phyloP scores from a whole-genome alignment of 2,113 vertebrate species.

The Callipepla californica region DNA sequence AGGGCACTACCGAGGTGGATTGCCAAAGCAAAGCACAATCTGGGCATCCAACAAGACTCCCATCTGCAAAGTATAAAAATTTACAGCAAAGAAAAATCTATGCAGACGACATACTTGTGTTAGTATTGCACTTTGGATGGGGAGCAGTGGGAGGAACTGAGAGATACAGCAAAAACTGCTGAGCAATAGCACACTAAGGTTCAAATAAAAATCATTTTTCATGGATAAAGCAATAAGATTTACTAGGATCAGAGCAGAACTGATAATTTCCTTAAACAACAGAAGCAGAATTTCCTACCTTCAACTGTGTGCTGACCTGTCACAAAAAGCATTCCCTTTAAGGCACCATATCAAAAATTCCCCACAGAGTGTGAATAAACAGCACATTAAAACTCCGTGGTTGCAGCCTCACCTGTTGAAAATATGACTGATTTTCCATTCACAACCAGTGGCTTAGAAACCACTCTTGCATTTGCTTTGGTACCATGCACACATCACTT shows the following conservation, averaged over 20 bases:
- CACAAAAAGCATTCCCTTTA: not conserved
- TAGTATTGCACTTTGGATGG: not conserved
- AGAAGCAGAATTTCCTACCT: not conserved
- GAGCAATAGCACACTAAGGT: not conserved
- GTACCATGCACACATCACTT: not conserved
- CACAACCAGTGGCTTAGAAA: not conserved
- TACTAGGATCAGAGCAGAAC: not conserved
- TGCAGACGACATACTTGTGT: not conserved
- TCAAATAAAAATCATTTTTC: not conserved
- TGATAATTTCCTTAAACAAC: not conserved
- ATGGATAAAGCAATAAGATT: not conserved
- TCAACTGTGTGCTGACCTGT: not conserved
- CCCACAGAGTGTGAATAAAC: not conserved
- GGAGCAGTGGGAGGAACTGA: not conserved
- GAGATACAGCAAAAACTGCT: not conserved
- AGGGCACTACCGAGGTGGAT: not conserved
- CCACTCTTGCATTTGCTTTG: not conserved
- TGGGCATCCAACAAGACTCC: not conserved
- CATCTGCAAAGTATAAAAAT: not conserved
- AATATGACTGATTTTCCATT: not conserved
- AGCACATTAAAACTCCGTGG: too few species aligned
- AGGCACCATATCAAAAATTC: not conserved
- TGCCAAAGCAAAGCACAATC: not conserved
- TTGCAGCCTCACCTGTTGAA: not conserved
- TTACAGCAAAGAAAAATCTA: fast-evolving